Evolutionary conservation across 2,113 vertebrate species (phyloP).

Genomic region (Hyla sarda): DNA sequence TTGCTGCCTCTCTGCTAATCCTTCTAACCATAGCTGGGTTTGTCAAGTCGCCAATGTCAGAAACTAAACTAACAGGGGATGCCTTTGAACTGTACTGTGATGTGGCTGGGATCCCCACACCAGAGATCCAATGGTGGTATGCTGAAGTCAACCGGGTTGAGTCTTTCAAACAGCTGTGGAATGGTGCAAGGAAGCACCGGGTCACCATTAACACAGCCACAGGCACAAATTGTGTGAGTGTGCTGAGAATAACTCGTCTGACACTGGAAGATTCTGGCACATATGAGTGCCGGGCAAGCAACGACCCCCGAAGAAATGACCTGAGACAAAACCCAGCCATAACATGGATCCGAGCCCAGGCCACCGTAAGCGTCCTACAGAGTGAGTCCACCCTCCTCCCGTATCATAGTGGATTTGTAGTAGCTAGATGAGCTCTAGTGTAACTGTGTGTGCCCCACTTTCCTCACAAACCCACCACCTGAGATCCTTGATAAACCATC

Average conservation of each 20-base stretch:
- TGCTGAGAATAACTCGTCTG: conserved; percentile 93
- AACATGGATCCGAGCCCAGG: conserved; percentile 99
- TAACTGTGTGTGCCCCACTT: conserved; percentile 67
- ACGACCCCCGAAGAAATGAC: conserved; percentile 97
- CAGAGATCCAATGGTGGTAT: conserved; percentile 99
- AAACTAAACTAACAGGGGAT: conserved; percentile 99
- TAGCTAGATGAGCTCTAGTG: conserved; percentile 81
- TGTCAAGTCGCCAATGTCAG: conserved; percentile 99
- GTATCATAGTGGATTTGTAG: conserved; percentile 83
- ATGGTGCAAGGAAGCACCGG: conserved; percentile 92
- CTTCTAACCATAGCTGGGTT: conserved; percentile 95
- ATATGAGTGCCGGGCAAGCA: conserved; percentile 99
- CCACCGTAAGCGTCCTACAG: conserved; percentile 98
- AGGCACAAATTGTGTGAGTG: conserved; percentile 94
- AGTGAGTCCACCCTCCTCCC: conserved; percentile 88
- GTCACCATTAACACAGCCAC: conserved; percentile 96
- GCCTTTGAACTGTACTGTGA: conserved; percentile 99
- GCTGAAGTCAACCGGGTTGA: conserved; percentile 96
- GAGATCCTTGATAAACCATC: conserved; percentile 40
- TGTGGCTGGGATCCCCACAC: conserved; percentile 94
- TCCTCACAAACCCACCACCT: conserved; percentile 51
- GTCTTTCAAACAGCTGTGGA: conserved; percentile 99
- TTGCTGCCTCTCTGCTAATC: conserved; percentile 80
- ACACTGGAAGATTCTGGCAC: conserved; percentile 97
- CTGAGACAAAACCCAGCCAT: conserved; percentile 96